These are phyloP conservation scores for Lagenorhynchus albirostris DNA, from an alignment of 2,113 vertebrate species.

Conservation along the genomic window DNA sequence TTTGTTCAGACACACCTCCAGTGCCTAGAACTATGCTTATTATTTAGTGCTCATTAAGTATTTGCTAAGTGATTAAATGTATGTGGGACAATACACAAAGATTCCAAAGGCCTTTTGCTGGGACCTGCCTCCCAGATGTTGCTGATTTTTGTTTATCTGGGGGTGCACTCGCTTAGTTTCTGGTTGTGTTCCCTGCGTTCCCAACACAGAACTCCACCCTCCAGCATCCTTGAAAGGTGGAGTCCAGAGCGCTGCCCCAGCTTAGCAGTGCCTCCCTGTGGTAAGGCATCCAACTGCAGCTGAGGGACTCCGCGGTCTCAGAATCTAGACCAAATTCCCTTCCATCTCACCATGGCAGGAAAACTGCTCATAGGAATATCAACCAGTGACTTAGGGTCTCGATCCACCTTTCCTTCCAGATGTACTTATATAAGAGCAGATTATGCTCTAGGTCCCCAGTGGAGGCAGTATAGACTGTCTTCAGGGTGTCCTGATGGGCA, in stretches of 20 bases:
- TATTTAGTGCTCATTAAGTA: neutral
- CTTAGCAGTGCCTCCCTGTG: neutral
- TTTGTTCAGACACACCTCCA: neutral
- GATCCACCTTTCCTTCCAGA: neutral
- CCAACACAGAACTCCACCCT: neutral
- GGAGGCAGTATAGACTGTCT: neutral
- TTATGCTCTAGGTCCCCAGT: neutral
- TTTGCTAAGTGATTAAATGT: neutral
- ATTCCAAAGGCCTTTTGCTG: neutral
- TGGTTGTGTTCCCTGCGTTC: neutral
- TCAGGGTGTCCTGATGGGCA: neutral
- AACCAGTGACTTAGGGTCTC: neutral
- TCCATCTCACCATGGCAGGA: neutral
- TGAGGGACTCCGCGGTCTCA: neutral
- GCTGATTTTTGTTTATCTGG: neutral
- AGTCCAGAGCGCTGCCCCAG: neutral
- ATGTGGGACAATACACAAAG: neutral
- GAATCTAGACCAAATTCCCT: constrained; percentile 16
- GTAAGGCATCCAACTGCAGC: neutral
- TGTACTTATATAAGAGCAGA: neutral
- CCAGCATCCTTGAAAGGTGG: neutral
- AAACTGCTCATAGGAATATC: neutral
- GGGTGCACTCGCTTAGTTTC: neutral
- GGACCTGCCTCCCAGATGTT: neutral
- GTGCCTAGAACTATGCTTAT: neutral